phyloP scores from a whole-genome alignment of 1,140 invertebrate genomes.

The Cydia strobilella region DNA sequence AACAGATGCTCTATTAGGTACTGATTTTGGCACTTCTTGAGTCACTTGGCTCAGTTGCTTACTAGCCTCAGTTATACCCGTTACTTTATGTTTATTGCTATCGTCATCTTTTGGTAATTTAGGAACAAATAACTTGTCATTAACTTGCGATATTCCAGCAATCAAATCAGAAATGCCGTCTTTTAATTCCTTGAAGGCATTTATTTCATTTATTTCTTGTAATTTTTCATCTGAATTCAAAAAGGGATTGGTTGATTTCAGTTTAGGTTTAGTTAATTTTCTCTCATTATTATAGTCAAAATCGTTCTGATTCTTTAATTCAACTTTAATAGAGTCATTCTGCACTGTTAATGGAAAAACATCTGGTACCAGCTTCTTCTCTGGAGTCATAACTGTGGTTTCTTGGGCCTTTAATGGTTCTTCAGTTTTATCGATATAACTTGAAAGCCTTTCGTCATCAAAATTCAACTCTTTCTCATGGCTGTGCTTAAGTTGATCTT shows the following conservation, averaged over 20 bases:
- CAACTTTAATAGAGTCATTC: slow-evolving; percentile 52
- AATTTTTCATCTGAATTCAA: slow-evolving; percentile 65
- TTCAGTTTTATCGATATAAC: slow-evolving; percentile 49
- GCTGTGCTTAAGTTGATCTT: slow-evolving; percentile 75
- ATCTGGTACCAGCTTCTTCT: slow-evolving; percentile 52
- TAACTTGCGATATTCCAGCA: slow-evolving; percentile 76
- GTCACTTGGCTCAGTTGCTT: slow-evolving; percentile 80
- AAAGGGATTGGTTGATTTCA: slow-evolving; percentile 67
- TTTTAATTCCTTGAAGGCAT: slow-evolving; percentile 78
- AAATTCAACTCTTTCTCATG: slow-evolving; percentile 70
- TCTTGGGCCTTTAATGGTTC: slow-evolving; percentile 52
- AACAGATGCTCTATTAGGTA: slow-evolving; percentile 56
- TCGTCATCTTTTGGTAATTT: slow-evolving; percentile 51
- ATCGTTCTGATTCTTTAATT: slow-evolving; percentile 39
- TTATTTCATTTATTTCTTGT: slow-evolving; percentile 75
- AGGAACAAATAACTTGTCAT: slow-evolving; percentile 72
- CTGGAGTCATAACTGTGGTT: slow-evolving; percentile 43
- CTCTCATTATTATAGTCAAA: slow-evolving; percentile 38
- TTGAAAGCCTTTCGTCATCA: slow-evolving; percentile 63
- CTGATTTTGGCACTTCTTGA: slow-evolving; percentile 59
- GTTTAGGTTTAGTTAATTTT: slow-evolving; percentile 37
- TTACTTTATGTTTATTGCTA: slow-evolving; percentile 51
- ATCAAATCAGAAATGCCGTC: slow-evolving; percentile 78
- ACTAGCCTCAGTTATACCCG: slow-evolving; percentile 74
- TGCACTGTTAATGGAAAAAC: slow-evolving; percentile 51